Conservation (phyloP, 2,888 invertebrate species). For the Trichopoda pennipes region DNA sequence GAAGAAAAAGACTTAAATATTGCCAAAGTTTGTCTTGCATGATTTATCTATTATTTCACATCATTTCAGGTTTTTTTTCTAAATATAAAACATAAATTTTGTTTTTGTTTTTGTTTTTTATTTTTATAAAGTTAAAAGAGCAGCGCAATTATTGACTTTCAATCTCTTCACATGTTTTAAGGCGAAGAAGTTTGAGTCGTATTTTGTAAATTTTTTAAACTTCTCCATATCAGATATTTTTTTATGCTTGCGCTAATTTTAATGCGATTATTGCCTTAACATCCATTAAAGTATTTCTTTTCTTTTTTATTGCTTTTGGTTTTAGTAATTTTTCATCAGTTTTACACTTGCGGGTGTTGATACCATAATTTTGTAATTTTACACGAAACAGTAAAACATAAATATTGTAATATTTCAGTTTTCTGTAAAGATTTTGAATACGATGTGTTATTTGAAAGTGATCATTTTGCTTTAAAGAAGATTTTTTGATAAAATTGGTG, state of each 20-base stretch:
- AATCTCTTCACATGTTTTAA: conserved; percentile 27
- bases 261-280: conserved; percentile 66
- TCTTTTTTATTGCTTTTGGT: conserved; percentile 14
- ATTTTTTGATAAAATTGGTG: too few species aligned
- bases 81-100: background rate
- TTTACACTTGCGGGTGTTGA: conserved; percentile 65
- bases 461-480: too few species aligned
- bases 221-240: conserved; percentile 59
- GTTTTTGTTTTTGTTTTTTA: conserved; percentile 5
- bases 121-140: conserved; percentile 29
- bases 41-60: conserved; percentile 70
- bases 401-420: background rate
- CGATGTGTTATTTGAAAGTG: background rate
- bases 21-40: conserved; percentile 68
- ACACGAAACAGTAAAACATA: conserved; percentile 16
- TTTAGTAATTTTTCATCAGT: conserved; percentile 41
- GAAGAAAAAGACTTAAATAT: conserved; percentile 48
- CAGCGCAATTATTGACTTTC: conserved; percentile 52
- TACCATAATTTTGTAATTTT: conserved; percentile 60
- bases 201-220: conserved; percentile 18
- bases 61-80: conserved; percentile 56
- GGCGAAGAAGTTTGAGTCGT: conserved; percentile 14
- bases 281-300: conserved; percentile 21
- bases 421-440: background rate
- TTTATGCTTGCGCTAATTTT: conserved; percentile 65